Evolutionary conservation across 2,113 vertebrate genomes (phyloP), one percentile per base, ranked within the genome.

Genomic region (Melospiza georgiana): DNA sequence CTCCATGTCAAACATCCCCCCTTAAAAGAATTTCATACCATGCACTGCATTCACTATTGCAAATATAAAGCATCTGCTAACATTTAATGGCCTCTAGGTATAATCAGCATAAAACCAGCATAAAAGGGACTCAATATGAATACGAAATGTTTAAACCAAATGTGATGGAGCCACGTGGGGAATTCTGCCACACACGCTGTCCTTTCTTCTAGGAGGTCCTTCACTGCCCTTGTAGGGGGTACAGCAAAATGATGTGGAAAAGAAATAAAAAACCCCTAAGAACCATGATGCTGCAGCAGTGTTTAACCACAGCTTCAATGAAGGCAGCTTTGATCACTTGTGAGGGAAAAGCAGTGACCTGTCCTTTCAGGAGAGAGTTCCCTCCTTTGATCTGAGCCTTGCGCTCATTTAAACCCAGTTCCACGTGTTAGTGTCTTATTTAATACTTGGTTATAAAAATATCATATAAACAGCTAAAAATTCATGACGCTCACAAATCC

Each of bases 61-160:
- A 95, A 93, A 87, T 77, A 90, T 13, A 72, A 94, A 86, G 72
- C 66, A 81, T 81, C 57, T 81, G 83, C 83, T 94, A 97, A 84
- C 61, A 90, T 54, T 96, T 93, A 89, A 95, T 57, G 88, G 92
- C 93, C 95, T 96, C 94, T 61, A 96, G 94, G 95, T 97, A 96
- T 93, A 92, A 96, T 93, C 88, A 94, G 87, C 83, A 96, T 68
- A 93, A 95, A 95, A 67, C 44, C 66, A 93, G 88, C 90, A 95
- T 95, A 90, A 95, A 96, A 96, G 90, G 86, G 68, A 79, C 88
- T 93, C 71, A 19, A 19, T 21, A 67, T 61, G 80, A 91, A 93
- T 93, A 88, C 3, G 13, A 87, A 97, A 95, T 65, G 39, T 74
- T 96, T 78, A 80, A 96, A 84, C 65, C 68, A 93, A 95, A 80